A percentile compares a stretch with the other conserved stretches of the same genome.
These are phyloP conservation scores for Crambe crambe DNA, from an alignment of 37 sponge, comb jelly and placozoan species.

Conservation along the genomic window DNA sequence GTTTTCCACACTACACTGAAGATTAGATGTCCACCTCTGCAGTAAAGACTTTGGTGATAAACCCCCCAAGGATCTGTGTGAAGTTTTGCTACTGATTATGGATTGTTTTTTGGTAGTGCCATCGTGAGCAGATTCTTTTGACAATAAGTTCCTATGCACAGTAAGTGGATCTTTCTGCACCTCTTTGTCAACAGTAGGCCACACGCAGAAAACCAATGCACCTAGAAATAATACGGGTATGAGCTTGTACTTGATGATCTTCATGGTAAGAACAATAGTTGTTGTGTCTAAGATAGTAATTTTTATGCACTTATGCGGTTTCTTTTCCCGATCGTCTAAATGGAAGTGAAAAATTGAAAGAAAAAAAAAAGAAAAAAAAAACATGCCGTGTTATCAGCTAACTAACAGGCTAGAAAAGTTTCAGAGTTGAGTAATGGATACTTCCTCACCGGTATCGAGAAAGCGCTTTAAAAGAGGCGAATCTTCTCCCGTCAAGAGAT, in stretches of 20 bases:
- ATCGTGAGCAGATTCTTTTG: background rate
- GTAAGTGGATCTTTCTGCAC: background rate
- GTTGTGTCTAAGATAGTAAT: background rate
- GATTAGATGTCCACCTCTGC: background rate
- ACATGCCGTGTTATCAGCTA: too few relatives aligned
- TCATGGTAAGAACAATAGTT: background rate
- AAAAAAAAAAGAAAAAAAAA: too few relatives aligned
- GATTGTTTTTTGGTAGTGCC: background rate
- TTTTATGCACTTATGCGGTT: background rate
- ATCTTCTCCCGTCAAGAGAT: background rate
- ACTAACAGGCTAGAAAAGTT: too few relatives aligned
- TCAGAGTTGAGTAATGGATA: background rate
- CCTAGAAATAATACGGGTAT: too few relatives aligned
- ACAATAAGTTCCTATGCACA: background rate
- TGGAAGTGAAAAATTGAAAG: background rate
- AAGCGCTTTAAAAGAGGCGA: background rate
- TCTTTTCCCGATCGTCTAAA: background rate
- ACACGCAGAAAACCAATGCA: background rate
- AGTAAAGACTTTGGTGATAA: background rate
- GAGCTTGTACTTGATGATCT: too few relatives aligned
- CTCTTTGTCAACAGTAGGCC: background rate
- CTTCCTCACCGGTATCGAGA: background rate
- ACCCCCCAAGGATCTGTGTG: too few relatives aligned
- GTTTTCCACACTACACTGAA: background rate
- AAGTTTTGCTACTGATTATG: background rate